Conservation (phyloP, 2,113 vertebrate genomes). For the Oncorhynchus gorbuscha region DNA sequence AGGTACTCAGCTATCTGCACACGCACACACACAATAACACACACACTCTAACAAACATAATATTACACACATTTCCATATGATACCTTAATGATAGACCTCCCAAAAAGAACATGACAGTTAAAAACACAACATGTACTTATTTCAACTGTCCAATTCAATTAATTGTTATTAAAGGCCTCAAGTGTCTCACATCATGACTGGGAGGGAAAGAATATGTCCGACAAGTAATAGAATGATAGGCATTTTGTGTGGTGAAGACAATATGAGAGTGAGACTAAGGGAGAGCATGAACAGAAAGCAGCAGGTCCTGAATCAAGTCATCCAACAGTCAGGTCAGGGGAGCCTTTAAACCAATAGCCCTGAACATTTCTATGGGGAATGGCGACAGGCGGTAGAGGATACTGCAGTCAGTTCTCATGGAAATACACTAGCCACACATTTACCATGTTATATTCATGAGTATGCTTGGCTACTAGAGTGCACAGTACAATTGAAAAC, state of each 20-base stretch:
- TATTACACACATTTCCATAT: neutral
- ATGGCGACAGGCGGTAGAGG: neutral
- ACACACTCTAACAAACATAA: neutral
- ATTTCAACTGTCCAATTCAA: neutral
- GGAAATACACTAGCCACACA: constrained; percentile 17
- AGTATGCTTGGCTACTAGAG: constrained; percentile 41
- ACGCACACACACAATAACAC: constrained; percentile 25
- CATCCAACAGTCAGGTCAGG: constrained; percentile 33
- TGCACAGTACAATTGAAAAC: constrained; percentile 57
- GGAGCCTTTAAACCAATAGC: constrained; percentile 37
- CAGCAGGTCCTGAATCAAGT: constrained; percentile 46
- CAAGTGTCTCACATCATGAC: neutral
- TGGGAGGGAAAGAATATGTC: constrained; percentile 26
- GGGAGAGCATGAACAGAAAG: constrained; percentile 20
- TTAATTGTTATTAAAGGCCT: neutral
- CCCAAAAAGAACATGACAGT: neutral
- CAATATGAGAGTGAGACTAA: constrained; percentile 4
- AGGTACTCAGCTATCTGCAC: constrained; percentile 70
- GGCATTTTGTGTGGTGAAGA: constrained; percentile 5
- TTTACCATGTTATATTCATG: constrained; percentile 32
- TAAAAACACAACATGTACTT: neutral
- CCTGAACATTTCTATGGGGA: constrained; percentile 34
- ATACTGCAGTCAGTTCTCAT: neutral
- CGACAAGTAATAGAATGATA: constrained; percentile 17
- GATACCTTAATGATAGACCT: neutral